Evolutionary conservation across 2,113 vertebrate species (phyloP), one percentile per base, ranked within the genome.

Genomic region (Capricornis sumatraensis): DNA sequence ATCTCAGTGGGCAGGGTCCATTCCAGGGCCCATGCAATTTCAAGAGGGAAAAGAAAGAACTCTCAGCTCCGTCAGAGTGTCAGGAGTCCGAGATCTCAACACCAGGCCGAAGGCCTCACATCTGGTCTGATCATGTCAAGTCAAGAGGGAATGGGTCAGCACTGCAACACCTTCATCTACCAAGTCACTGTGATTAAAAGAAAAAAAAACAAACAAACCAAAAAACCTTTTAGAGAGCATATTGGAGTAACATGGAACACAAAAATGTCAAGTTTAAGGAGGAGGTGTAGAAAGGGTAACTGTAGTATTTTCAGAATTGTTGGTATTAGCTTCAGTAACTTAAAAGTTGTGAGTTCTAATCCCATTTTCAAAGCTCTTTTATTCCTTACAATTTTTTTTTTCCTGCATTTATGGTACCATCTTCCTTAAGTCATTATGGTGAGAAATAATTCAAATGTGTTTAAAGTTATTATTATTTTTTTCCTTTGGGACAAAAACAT

Each of bases 1-100:
- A 95, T 97, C 98, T 98, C 98, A 91, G 83, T 9, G 67, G 96
- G 96, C 90, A 96, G 97, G 94, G 96, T 97, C 97, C 43, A 78
- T 76, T 92, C 58, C 78, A 53, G 93, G 96, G 97, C 82, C 95
- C 91, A 82, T 64, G 91, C 93, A 96, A 74, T 97, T 98, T 97
- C 93, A 94, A 33, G 91, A 94, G 92, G 79, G 93, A 45, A 82
- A 64, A 89, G 96, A 96, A 83, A 91, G 79, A 74, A 45, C 53
- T 96, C 74, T 85, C 81, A 83, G 86, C 53, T 89, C 19, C 0
- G 36, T 91, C 93, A 93, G 85, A 76, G 83, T 93, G 83, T 89
- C 91, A 64, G 85, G 52, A 94, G 83, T 82, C 87, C n/a, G 67
- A 94, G 95, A 90, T 55, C 60, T 96, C 71, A 87, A 71, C 81